A percentile compares a stretch with the other conserved stretches of the same genome.
Evolutionary conservation across 2,113 vertebrate species (phyloP).

Genomic region (human): DNA sequence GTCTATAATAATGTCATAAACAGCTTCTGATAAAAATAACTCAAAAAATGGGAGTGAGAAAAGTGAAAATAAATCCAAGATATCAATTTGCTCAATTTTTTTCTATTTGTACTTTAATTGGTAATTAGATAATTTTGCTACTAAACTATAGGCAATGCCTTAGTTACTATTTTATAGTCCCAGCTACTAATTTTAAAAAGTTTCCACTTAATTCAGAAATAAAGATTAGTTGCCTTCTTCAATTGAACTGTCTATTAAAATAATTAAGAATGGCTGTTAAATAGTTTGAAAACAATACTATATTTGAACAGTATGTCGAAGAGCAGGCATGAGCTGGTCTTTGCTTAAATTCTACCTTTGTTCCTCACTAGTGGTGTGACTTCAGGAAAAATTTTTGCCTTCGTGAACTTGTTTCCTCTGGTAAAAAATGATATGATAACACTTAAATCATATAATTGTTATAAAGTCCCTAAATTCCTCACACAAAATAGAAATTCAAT

Average conservation of each 20-base stretch:
- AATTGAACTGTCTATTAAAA: not conserved
- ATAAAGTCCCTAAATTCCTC: not conserved
- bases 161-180: not conserved
- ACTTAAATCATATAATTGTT: not conserved
- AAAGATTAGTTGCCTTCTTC: not conserved
- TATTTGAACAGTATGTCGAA: not conserved
- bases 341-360: not conserved
- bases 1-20: not conserved
- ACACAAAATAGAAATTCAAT: not conserved
- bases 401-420: not conserved
- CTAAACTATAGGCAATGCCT: not conserved
- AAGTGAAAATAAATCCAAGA: not conserved
- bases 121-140: not conserved
- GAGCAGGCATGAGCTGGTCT: not conserved
- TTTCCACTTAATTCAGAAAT: conserved; percentile 16
- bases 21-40: not conserved
- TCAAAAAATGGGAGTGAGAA: too few species aligned
- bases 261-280: not conserved
- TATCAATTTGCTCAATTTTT: not conserved
- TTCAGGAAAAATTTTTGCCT: not conserved
- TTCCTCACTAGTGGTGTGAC: not conserved
- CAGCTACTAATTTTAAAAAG: not conserved
- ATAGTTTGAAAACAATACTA: not conserved
- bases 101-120: not conserved
- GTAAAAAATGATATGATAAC: not conserved